These are phyloP conservation scores for Tinamus major DNA, from an alignment of 2,797 vertebrate species.

Conservation along the genomic window DNA sequence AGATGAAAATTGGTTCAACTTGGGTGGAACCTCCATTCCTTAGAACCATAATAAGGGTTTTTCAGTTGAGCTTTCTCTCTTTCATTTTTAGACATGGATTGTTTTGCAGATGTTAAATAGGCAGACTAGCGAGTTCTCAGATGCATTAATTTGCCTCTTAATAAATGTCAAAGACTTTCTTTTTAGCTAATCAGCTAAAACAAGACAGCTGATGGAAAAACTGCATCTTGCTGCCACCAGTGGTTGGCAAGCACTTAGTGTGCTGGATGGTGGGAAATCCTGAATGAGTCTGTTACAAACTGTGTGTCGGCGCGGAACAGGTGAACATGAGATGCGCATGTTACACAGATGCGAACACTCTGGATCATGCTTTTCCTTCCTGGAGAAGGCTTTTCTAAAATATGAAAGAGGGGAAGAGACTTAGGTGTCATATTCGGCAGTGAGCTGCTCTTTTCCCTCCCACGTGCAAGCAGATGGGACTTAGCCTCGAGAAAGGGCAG, in stretches of 20 bases:
- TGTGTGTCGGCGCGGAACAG: rapidly evolving
- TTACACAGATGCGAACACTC: background rate
- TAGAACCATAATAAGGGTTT: background rate
- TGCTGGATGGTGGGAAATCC: background rate
- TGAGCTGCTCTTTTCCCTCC: background rate
- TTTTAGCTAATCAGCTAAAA: background rate
- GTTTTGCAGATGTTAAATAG: background rate
- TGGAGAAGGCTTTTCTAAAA: rapidly evolving
- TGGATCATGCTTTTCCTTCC: background rate
- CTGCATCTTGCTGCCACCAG: background rate
- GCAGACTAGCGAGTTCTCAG: background rate
- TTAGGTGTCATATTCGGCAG: background rate
- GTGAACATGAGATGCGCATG: background rate
- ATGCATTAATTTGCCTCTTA: background rate
- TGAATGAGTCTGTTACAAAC: background rate
- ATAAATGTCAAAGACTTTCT: background rate
- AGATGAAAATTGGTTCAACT: background rate
- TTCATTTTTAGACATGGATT: background rate
- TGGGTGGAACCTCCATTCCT: background rate
- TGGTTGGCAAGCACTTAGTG: rapidly evolving
- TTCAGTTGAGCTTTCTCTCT: background rate
- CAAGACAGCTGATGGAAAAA: background rate
- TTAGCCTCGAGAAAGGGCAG: background rate
- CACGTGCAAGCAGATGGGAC: background rate
- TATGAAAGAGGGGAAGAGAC: rapidly evolving